Base-by-base conservation (phyloP, 2,113 vertebrate species). In the Rhadina sibilatrix region DNA sequence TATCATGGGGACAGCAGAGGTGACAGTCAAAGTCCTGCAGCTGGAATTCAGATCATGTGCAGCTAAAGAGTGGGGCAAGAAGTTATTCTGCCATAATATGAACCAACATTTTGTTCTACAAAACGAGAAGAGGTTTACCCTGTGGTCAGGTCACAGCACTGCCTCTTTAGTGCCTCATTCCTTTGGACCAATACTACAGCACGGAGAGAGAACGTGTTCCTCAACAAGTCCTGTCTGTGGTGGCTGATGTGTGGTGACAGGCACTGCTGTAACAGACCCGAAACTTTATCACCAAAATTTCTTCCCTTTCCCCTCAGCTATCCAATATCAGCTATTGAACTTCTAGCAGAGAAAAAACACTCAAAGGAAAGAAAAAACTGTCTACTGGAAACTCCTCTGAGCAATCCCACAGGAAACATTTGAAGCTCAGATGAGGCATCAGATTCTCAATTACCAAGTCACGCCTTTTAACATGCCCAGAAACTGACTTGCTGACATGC, bases 361-460 rank as follows among this genome's bases (percentile, higher is more conserved):
- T 27, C 10, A 75, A 81, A 37, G 38, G 64, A 86, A 83, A 79
- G 80, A 77, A 91, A 91, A 92, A 57, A 1, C 87, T 85, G 49
- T 42, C 88, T 82, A 21, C 40, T 38, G 65, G 57, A 87, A 89
- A 91, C 56, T 87, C 84, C 72, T 89, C 37, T 0, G 11, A 91
- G 52, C 50, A 94, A 71, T 68, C 47, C 31, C 85, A 64, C n/a
- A 89, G 84, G 93, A 94, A 74, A 92, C 21, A 88, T 89, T 83
- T 65, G 87, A 92, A 83, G 66, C 78, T 44, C 20, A 5, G 60
- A 86, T 24, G 56, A 69, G 80, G 83, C 79, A 96, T 91, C 77
- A 87, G 89, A 61, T 96, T 95, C 83, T 87, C 87, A 94, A 61
- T 96, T 96, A 87, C 53, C 11, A 28, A 77, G 46, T 60, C 81